Evolutionary conservation across 2,797 vertebrate species (phyloP).

Genomic region (Tenualosa ilisha): DNA sequence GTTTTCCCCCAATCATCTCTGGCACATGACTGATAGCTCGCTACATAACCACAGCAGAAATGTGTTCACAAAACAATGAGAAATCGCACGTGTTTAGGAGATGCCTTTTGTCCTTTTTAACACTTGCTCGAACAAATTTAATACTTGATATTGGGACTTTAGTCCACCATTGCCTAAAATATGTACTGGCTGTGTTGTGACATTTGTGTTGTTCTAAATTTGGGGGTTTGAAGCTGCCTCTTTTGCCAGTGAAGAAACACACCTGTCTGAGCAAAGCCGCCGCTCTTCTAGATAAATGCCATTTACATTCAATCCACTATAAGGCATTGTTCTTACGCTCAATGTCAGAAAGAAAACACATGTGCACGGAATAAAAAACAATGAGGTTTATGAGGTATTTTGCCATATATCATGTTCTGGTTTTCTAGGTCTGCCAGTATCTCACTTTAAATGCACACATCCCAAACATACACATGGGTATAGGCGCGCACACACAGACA

Average conservation of each 20-base stretch:
- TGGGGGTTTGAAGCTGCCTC: slow-evolving; percentile 84
- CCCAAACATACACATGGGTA: slow-evolving; percentile 28
- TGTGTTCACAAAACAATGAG: slow-evolving; percentile 95
- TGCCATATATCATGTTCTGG: slow-evolving; percentile 71
- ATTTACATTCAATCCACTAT: slow-evolving; percentile 94
- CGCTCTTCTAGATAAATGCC: slow-evolving; percentile 87
- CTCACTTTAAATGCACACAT: slow-evolving; percentile 60
- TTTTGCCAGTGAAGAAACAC: slow-evolving; percentile 72
- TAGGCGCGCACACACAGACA: slow-evolving; percentile 23
- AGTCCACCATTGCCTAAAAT: slow-evolving; percentile 59
- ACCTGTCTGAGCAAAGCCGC: slow-evolving; percentile 78
- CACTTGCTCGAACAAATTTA: slow-evolving; percentile 55
- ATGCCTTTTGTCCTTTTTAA: slow-evolving; percentile 56
- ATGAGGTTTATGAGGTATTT: slow-evolving; percentile 85
- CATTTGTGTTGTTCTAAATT: slow-evolving; percentile 73
- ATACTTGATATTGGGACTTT: not conserved
- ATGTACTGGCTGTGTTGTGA: not conserved
- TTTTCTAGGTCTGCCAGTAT: slow-evolving; percentile 67
- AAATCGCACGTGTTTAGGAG: slow-evolving; percentile 83
- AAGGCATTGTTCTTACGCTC: slow-evolving; percentile 97
- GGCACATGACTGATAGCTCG: slow-evolving; percentile 86
- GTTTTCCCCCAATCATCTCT: slow-evolving; percentile 67
- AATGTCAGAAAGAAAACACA: slow-evolving; percentile 77
- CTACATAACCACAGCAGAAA: slow-evolving; percentile 91
- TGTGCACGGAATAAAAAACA: slow-evolving; percentile 69